Base-by-base conservation (phyloP, 2,888 invertebrate species). In the Protodeltote pygarga region DNA sequence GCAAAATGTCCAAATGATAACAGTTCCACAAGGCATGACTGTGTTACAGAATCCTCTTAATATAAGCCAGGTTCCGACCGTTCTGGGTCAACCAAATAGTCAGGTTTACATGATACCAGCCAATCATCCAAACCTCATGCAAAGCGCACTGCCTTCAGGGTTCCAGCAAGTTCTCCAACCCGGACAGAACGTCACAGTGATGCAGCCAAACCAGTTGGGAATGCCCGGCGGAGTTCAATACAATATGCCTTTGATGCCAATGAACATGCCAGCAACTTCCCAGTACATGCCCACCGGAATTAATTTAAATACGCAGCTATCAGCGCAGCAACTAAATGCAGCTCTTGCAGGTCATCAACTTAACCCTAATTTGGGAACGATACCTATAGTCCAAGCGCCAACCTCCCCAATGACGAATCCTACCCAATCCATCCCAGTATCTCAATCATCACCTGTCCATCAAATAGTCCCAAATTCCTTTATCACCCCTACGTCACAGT, bases 81-180 rank as follows among this genome's bases (percentile, higher is more conserved):
- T 90, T 42, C 72, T 91, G 3, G 89, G 89, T 0, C 92, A 91
- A 45, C 85, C 77, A 0, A 90, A 90, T 52, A 88, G 85, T 62
- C 92, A 92, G 69, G 91, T 92, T 0, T 91, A 91, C 61, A 91
- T 91, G 90, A 90, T 91, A 67, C 90, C 91, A 0, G 74, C 91
- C 0, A 91, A 90, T 49, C 89, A 89, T 53, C 80, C 80, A 0
- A 89, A 82, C 45, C 54, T 90, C 6, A 78, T 90, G 21, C 90
- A 90, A 59, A 76, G 82, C 0, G 79, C 75, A 0, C 38, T 91
- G 14, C 86, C 83, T 0, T 82, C 81, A 4, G 88, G 89, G 0
- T 16, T 91, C 9, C 91, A 90, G 39, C 90, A 91, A 64, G 77
- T 91, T 21, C 48, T 91, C 0, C 88, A 88, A 17, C 78, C 83